These are phyloP conservation scores for Amorpha juglandis DNA, from an alignment of 2,888 invertebrate genomes.

Conservation along the genomic window DNA sequence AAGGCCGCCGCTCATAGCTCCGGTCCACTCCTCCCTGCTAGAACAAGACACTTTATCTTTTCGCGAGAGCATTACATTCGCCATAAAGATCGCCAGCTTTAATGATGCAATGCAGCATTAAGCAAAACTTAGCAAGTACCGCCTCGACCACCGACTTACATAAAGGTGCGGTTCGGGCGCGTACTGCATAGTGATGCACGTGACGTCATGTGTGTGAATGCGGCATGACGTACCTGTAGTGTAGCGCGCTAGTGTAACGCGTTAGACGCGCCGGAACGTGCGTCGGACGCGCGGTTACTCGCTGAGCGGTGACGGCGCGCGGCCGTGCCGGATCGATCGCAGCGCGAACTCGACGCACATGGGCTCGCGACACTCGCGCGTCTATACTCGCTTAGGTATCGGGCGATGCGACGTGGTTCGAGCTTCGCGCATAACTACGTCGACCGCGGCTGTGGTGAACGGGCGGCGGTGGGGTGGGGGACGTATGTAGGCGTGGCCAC, in stretches of 20 bases:
- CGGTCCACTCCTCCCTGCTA: background rate
- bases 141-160: slow-evolving; percentile 9
- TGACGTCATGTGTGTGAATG: slow-evolving; percentile 23
- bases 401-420: slow-evolving; percentile 68
- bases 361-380: slow-evolving; percentile 74
- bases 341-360: slow-evolving; percentile 56
- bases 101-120: slow-evolving; percentile 16
- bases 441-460: slow-evolving; percentile 54
- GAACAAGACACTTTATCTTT: background rate
- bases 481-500: background rate
- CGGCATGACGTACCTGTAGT: slow-evolving; percentile 13
- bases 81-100: slow-evolving; percentile 20
- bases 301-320: slow-evolving; percentile 54
- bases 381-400: slow-evolving; percentile 56
- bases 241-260: slow-evolving; percentile 23
- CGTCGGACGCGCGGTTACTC: slow-evolving; percentile 57
- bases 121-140: background rate
- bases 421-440: slow-evolving; percentile 71
- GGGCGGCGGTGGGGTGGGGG: slow-evolving; percentile 47
- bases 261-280: slow-evolving; percentile 30
- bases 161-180: background rate
- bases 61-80: slow-evolving; percentile 19
- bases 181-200: slow-evolving; percentile 11
- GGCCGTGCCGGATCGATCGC: slow-evolving; percentile 54
- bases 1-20: background rate